Evolutionary conservation across 2,113 vertebrate genomes (phyloP).

Genomic region (Petrocephalus microphthalmus): DNA sequence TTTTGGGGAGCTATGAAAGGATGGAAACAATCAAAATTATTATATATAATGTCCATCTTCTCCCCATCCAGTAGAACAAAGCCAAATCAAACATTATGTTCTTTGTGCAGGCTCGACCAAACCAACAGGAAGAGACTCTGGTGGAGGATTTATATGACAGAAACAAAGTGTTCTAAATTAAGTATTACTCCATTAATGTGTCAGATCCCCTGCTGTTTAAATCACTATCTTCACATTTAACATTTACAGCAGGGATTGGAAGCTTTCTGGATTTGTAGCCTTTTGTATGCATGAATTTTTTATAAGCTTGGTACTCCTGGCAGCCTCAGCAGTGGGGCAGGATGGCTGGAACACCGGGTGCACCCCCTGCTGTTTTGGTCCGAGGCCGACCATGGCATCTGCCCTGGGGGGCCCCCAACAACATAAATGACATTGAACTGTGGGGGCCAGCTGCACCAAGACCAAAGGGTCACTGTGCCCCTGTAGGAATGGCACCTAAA

Average conservation of each 20-base stretch:
- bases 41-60: background rate
- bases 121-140: background rate
- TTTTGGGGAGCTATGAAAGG: constrained; percentile 36
- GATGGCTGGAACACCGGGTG: background rate
- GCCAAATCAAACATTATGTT: no score
- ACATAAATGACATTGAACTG: background rate
- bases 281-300: constrained; percentile 12
- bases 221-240: constrained; percentile 11
- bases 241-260: constrained; percentile 1
- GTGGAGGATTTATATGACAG: background rate
- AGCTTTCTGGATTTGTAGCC: constrained; percentile 1
- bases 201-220: background rate
- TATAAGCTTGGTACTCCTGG: background rate
- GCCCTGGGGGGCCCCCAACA: no score
- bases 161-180: background rate
- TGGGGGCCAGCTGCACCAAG: background rate
- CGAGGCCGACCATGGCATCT: background rate
- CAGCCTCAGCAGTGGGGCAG: background rate
- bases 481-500: background rate
- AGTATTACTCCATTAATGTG: background rate
- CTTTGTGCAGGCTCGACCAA: background rate
- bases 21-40: constrained; percentile 10
- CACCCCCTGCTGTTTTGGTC: background rate
- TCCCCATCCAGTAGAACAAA: background rate
- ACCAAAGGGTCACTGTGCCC: background rate